phyloP scores from a whole-genome alignment of 2,888 invertebrate genomes.

The Andrena minutula region DNA sequence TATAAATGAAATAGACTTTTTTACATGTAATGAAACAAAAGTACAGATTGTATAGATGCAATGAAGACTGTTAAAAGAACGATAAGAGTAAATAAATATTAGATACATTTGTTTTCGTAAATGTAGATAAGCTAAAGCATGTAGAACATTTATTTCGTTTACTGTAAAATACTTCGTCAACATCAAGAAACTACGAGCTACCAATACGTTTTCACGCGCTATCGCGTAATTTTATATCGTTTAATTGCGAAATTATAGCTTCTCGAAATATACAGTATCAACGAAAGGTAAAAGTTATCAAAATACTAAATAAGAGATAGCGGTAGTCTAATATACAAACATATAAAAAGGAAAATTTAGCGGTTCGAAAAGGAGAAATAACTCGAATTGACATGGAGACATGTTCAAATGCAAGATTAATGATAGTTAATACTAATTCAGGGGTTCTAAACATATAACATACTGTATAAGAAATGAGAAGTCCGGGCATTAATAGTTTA shows the following conservation, averaged over 20 bases:
- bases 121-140: slow-evolving; percentile 45
- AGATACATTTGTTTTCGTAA: slow-evolving; percentile 34
- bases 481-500: slow-evolving; percentile 51
- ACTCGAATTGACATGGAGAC: slow-evolving; percentile 21
- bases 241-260: slow-evolving; percentile 30
- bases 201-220: slow-evolving; percentile 28
- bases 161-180: slow-evolving; percentile 50
- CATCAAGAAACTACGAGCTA: slow-evolving; percentile 23
- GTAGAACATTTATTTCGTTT: slow-evolving; percentile 47
- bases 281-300: not conserved
- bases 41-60: slow-evolving; percentile 27
- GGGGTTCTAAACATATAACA: slow-evolving; percentile 39
- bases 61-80: slow-evolving; percentile 1
- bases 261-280: slow-evolving; percentile 26
- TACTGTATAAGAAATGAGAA: slow-evolving; percentile 50
- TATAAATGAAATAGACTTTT: slow-evolving; percentile 31
- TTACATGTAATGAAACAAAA: slow-evolving; percentile 32
- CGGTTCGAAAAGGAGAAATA: slow-evolving; percentile 34
- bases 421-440: slow-evolving; percentile 50
- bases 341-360: slow-evolving; percentile 68
- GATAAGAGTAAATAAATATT: slow-evolving; percentile 41
- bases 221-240: slow-evolving; percentile 55
- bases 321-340: slow-evolving; percentile 58
- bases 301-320: slow-evolving; percentile 50
- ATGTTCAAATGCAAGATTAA: slow-evolving; percentile 45